These are phyloP conservation scores for Leuctra nigra DNA, from an alignment of 2,888 invertebrate genomes.

Conservation along the genomic window DNA sequence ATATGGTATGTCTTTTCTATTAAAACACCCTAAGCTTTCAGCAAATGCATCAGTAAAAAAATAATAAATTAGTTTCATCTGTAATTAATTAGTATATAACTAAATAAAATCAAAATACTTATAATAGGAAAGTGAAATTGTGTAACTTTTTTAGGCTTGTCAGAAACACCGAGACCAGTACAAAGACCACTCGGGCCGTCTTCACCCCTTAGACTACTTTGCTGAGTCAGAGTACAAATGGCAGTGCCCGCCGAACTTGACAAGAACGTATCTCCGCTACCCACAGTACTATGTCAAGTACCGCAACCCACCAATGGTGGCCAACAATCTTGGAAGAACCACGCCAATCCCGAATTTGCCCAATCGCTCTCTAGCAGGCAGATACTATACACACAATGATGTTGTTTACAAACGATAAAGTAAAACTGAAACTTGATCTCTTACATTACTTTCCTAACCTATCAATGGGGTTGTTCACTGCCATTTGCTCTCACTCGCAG, in stretches of 20 bases:
- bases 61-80: too few relatives aligned
- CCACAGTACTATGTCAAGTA: slow-evolving; percentile 52
- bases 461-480: too few relatives aligned
- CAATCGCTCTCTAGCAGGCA: slow-evolving; percentile 48
- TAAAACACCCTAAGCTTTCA: neutral
- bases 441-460: too few relatives aligned
- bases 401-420: slow-evolving; percentile 46
- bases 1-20: slow-evolving; percentile 36
- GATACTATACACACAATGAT: slow-evolving; percentile 49
- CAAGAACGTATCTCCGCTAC: slow-evolving; percentile 49
- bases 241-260: slow-evolving; percentile 47
- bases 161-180: slow-evolving; percentile 56
- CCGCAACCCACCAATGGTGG: slow-evolving; percentile 51
- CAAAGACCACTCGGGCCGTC: slow-evolving; percentile 49
- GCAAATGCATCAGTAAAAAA: neutral
- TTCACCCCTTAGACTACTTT: slow-evolving; percentile 54
- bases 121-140: neutral
- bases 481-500: too few relatives aligned
- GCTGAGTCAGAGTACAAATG: slow-evolving; percentile 44
- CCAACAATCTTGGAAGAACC: slow-evolving; percentile 45
- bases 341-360: slow-evolving; percentile 48
- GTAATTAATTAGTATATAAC: too few relatives aligned
- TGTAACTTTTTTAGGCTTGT: slow-evolving; percentile 41
- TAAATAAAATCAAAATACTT: too few relatives aligned
- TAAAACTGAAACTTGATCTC: slow-evolving; percentile 28